Evolutionary conservation across 2,888 invertebrate species (phyloP).

Genomic region (Hydropsyche betteni): DNA sequence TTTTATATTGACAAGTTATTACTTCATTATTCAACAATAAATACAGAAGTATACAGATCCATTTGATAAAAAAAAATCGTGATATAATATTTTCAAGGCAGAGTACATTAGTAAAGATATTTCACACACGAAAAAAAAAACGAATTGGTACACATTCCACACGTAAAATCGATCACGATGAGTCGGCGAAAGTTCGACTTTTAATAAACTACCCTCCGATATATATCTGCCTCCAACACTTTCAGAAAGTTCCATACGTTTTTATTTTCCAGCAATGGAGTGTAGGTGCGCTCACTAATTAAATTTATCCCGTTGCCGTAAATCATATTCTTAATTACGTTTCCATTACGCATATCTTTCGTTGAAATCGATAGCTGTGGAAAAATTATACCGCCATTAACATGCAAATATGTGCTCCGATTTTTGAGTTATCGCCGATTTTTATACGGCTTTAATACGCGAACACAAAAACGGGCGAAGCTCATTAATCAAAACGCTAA

Average conservation of each 20-base stretch:
- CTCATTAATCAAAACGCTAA: constrained; percentile 17
- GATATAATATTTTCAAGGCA: no score
- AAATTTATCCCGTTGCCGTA: constrained; percentile 20
- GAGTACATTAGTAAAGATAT: no score
- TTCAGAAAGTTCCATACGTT: background rate
- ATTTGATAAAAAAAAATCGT: no score
- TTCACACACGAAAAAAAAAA: no score
- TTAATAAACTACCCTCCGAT: no score
- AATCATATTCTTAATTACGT: constrained; percentile 26
- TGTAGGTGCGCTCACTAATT: background rate
- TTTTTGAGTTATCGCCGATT: background rate
- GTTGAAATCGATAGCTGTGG: constrained; percentile 22
- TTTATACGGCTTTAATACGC: constrained; percentile 12
- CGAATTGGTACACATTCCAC: no score
- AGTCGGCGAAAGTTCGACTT: no score
- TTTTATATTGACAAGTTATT: no score
- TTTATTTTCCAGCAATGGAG: background rate
- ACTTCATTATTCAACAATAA: no score
- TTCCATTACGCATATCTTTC: constrained; percentile 22
- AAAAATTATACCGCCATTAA: constrained; percentile 31
- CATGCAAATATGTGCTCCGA: constrained; percentile 24
- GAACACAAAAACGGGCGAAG: background rate
- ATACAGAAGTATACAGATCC: no score
- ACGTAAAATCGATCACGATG: no score
- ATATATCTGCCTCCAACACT: background rate